Conservation (phyloP, 2,113 vertebrate genomes). For the Perca schrenkii region DNA sequence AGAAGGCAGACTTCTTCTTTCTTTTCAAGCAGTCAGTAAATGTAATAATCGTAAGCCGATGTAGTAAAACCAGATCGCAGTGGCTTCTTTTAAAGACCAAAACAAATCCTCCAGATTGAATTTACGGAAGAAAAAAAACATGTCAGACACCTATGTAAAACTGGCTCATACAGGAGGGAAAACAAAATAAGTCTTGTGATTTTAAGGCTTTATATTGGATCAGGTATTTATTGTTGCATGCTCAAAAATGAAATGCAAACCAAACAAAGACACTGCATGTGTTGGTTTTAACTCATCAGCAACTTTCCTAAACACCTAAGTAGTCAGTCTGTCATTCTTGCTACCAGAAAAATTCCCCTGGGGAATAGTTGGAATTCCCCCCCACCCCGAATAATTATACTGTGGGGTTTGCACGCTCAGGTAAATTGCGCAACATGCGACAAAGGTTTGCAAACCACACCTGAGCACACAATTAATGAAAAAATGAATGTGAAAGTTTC, state of each 20-base stretch:
- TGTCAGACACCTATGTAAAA: neutral
- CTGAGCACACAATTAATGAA: neutral
- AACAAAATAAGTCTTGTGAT: neutral
- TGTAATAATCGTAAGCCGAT: neutral
- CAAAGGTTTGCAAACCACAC: constrained; percentile 10
- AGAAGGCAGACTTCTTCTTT: too few species aligned
- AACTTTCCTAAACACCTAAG: neutral
- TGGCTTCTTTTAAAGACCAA: neutral
- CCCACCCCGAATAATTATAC: neutral
- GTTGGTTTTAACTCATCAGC: neutral
- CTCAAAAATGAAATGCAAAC: constrained; percentile 4
- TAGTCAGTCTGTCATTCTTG: neutral
- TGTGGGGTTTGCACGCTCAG: constrained; percentile 14
- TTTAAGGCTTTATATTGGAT: neutral
- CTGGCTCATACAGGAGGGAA: neutral
- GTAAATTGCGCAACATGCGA: constrained; percentile 41
- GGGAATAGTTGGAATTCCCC: neutral
- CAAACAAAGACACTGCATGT: neutral
- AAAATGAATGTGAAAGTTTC: neutral
- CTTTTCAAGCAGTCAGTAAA: neutral
- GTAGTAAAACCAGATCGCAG: neutral
- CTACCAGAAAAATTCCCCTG: neutral
- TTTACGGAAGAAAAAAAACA: neutral
- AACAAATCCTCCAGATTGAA: constrained; percentile 28
- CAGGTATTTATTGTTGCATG: neutral